These are phyloP conservation scores for Tor tambroides DNA, from an alignment of 2,113 vertebrate species.

Conservation along the genomic window DNA sequence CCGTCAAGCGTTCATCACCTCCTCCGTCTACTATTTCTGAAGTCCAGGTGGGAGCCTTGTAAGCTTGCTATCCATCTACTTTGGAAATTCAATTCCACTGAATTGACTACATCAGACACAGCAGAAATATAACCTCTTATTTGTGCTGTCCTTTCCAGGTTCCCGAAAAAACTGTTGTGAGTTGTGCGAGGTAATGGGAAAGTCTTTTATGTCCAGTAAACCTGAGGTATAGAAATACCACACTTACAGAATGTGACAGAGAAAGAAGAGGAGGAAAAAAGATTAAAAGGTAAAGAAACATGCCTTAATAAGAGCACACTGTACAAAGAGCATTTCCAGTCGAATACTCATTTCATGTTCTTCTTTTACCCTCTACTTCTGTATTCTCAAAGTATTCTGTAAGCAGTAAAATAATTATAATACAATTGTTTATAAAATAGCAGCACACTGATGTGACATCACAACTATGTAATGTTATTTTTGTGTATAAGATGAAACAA, in stretches of 20 bases:
- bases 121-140: slow-evolving; percentile 46
- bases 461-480: slow-evolving; percentile 98
- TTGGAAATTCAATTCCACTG: slow-evolving; percentile 11
- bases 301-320: slow-evolving; percentile 80
- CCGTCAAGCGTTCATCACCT: neutral
- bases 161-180: slow-evolving; percentile 78
- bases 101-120: slow-evolving; percentile 37
- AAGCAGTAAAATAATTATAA: slow-evolving; percentile 99
- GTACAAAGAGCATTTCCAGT: slow-evolving; percentile 96
- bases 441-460: slow-evolving; percentile 99
- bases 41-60: slow-evolving; percentile 78
- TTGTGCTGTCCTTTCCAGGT: slow-evolving; percentile 63
- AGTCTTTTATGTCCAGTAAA: slow-evolving; percentile 89
- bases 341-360: slow-evolving; percentile 88
- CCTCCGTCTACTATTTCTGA: slow-evolving; percentile 73
- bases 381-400: slow-evolving; percentile 90
- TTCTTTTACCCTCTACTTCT: slow-evolving; percentile 93
- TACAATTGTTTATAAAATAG: slow-evolving; percentile 99
- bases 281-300: slow-evolving; percentile 72
- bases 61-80: slow-evolving; percentile 54
- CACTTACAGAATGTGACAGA: slow-evolving; percentile 87
- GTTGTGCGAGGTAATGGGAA: slow-evolving; percentile 86
- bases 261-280: slow-evolving; percentile 70
- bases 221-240: slow-evolving; percentile 93
- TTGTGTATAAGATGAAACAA: slow-evolving; percentile 92